Percentiles rank a stretch among this genome's conserved stretches.
Evolutionary conservation across 2,797 vertebrate genomes (phyloP).

Genomic region (Paedocypris micromegethes): DNA sequence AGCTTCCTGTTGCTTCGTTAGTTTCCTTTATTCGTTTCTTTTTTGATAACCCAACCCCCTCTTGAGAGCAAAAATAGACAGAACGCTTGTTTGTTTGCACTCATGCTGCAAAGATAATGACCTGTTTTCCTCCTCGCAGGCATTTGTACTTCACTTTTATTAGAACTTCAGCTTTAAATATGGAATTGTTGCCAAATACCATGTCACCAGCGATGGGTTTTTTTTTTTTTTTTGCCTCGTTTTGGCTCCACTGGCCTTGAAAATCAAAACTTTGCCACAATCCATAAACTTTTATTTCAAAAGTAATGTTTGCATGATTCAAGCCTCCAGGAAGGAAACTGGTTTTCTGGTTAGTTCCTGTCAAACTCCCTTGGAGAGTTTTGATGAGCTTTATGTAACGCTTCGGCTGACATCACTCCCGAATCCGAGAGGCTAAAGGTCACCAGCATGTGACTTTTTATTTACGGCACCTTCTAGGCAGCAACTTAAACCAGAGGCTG

Average conservation of each 20-base stretch:
- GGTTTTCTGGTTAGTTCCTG: constrained; percentile 9
- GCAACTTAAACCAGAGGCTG: constrained; percentile 36
- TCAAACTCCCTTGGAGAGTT: neutral
- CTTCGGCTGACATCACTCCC: constrained; percentile 6
- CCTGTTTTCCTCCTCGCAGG: neutral
- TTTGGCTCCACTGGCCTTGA: constrained; percentile 22
- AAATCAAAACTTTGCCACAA: constrained; percentile 2
- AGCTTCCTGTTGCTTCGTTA: constrained; percentile 47
- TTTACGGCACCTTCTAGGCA: constrained; percentile 46
- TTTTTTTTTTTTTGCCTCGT: constrained; percentile 9
- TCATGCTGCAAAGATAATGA: neutral
- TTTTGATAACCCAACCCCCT: constrained; percentile 37
- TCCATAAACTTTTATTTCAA: constrained; percentile 16
- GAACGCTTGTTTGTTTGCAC: constrained; percentile 1
- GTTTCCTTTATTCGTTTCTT: constrained; percentile 36
- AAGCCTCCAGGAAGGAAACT: constrained; percentile 7
- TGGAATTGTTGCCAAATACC: neutral
- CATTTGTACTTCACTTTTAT: constrained; percentile 5
- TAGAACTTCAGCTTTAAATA: neutral
- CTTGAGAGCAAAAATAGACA: neutral
- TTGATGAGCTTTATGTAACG: constrained; percentile 5
- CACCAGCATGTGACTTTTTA: constrained; percentile 46
- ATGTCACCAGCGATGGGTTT: neutral
- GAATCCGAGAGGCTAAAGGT: constrained; percentile 41
- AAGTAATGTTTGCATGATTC: neutral